phyloP scores from a whole-genome alignment of 2,797 vertebrate species.

The Darevskia mixta region DNA sequence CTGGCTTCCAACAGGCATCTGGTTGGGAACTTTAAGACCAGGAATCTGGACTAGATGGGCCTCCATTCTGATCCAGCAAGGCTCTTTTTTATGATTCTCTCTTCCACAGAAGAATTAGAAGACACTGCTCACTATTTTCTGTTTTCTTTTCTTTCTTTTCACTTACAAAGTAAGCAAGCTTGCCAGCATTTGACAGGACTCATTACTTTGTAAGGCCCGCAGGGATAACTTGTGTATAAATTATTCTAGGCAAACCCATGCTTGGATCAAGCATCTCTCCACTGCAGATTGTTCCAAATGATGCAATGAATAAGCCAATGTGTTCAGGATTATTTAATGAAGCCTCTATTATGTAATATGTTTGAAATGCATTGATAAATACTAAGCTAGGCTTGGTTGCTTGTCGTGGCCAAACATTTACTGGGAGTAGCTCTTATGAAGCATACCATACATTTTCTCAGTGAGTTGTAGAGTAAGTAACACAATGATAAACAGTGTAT shows the following conservation, averaged over 20 bases:
- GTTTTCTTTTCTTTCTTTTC: constrained; percentile 12
- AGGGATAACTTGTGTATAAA: constrained; percentile 36
- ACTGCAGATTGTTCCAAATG: constrained; percentile 23
- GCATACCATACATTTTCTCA: constrained; percentile 23
- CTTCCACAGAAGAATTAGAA: constrained; percentile 38
- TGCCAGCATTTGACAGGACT: constrained; percentile 43
- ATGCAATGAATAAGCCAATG: constrained; percentile 27
- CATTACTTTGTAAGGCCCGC: constrained; percentile 21
- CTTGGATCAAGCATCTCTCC: constrained; percentile 8
- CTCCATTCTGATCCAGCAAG: too few relatives aligned
- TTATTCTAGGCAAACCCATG: constrained; percentile 33
- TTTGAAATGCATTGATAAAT: constrained; percentile 21
- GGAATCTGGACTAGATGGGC: too few relatives aligned
- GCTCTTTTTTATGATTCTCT: not conserved
- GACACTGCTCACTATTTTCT: constrained; percentile 31
- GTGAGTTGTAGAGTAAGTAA: constrained; percentile 33
- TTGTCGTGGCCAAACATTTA: constrained; percentile 29
- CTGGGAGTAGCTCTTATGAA: constrained; percentile 45
- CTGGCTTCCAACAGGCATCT: too few relatives aligned
- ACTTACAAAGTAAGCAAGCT: constrained; percentile 30
- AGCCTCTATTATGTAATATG: constrained; percentile 28
- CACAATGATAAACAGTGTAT: not conserved
- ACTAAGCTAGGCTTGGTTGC: constrained; percentile 22
- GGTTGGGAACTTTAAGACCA: too few relatives aligned
- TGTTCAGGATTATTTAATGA: not conserved